Base-by-base conservation (phyloP, 2,888 invertebrate species). In the Boloria euphrosyne region DNA sequence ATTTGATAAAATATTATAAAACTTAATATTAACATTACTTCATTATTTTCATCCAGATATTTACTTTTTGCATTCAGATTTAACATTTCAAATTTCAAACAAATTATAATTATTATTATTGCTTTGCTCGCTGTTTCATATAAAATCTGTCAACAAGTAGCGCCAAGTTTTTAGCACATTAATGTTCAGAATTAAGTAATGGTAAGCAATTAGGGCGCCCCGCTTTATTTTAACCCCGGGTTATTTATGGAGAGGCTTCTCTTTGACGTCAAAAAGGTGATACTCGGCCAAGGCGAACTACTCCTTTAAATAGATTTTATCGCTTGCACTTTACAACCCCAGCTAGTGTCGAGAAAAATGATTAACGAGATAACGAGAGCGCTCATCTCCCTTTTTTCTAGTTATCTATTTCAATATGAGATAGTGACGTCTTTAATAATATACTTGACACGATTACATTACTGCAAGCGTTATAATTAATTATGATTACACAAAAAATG, bases 181-280 rank as follows among this genome's bases (percentile, higher is more conserved):
- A 52, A 53, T 66, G 62, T 54, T 61, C 59, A 62, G 22, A 27
- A 47, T 31, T 54, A 55, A 69, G 60, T 69, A 61, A 66, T 62
- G 65, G 67, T 70, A 70, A 71, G 70, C 73, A 75, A 75, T 73
- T 74, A 74, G 74, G 74, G 68, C 74, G 68, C 38, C 66, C 63
- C 38, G 72, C 63, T 72, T 73, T 76, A 75, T 74, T 75, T 75
- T 73, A 69, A 71, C 71, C 69, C 62, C 59, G 62, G 65, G 70
- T 59, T 74, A 74, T 74, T 76, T 75, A 71, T 66, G 71, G 71
- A 16, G 52, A 70, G 68, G 62, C 68, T 54, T 67, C 67, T 60
- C 69, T 71, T 68, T 74, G 75, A 76, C 74, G 75, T 73, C 71
- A 70, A 74, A 76, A 75, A 73, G 72, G 74, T 73, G 62, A 59